Conservation (phyloP, 35 echinoderm and acorn worm genomes). For the Anneissia japonica region DNA sequence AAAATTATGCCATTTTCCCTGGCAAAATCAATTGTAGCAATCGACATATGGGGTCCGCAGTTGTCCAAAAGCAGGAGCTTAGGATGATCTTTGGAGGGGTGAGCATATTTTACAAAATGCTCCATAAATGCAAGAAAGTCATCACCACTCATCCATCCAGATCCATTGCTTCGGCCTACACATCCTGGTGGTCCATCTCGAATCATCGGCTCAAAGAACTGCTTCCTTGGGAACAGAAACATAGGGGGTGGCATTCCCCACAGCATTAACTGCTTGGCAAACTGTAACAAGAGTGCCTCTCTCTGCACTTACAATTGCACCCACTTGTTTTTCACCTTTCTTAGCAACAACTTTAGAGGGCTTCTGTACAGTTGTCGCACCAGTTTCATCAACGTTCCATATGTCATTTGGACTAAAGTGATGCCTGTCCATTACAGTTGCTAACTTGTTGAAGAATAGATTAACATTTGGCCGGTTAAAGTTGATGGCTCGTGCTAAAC, state of each 20-base stretch:
- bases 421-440: conserved; percentile 4
- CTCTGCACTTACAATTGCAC: conserved; percentile 7
- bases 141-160: no score
- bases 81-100: no score
- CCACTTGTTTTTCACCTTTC: conserved; percentile 35
- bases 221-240: conserved; percentile 27
- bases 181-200: conserved; percentile 8
- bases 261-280: conserved; percentile 12
- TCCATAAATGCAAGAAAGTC: no score
- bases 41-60: conserved; percentile 22
- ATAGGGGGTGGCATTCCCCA: conserved; percentile 13
- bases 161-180: background rate
- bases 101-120: no score
- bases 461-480: background rate
- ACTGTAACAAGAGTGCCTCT: conserved; percentile 22
- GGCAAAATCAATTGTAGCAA: background rate
- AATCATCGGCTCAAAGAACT: conserved; percentile 19
- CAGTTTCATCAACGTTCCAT: conserved; percentile 41
- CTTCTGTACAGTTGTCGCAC: conserved; percentile 14
- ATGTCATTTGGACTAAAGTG: conserved; percentile 8
- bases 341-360: conserved; percentile 17
- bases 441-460: conserved; percentile 10
- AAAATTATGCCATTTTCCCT: background rate
- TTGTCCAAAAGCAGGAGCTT: conserved; percentile 18
- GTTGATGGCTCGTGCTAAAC: background rate